These are phyloP conservation scores for Hemiprocne comata DNA, from an alignment of 2,113 vertebrate genomes.

Conservation along the genomic window DNA sequence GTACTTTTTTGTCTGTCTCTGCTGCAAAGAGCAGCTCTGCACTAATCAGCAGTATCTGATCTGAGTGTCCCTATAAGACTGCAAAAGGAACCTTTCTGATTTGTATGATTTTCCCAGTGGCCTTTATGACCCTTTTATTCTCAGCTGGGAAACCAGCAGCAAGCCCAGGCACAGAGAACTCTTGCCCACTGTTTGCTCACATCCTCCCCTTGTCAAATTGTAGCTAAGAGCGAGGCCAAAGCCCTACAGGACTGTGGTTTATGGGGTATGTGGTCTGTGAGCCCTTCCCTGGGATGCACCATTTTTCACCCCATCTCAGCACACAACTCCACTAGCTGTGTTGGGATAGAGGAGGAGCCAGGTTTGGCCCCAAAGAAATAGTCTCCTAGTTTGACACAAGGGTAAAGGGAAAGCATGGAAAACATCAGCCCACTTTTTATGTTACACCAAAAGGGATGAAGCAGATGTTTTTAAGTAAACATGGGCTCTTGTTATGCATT, in stretches of 20 bases:
- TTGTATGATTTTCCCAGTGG: neutral
- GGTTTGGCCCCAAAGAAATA: slow-evolving; percentile 1
- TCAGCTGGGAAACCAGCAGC: neutral
- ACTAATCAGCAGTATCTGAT: neutral
- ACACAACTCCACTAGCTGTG: neutral
- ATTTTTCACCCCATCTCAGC: neutral
- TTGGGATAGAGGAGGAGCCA: neutral
- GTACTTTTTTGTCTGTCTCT: neutral
- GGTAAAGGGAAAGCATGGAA: slow-evolving; percentile 68
- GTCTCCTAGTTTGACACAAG: slow-evolving; percentile 54
- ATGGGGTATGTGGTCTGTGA: rapidly evolving
- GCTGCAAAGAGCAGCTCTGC: neutral
- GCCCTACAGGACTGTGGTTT: neutral
- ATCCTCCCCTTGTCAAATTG: neutral
- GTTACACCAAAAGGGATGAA: slow-evolving; percentile 69
- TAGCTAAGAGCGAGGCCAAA: neutral
- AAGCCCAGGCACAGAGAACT: neutral
- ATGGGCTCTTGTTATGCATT: slow-evolving; percentile 68
- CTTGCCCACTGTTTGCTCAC: neutral
- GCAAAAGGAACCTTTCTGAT: neutral
- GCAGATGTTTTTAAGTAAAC: slow-evolving; percentile 85
- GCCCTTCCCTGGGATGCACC: neutral
- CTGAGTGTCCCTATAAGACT: neutral
- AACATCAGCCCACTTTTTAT: slow-evolving; percentile 73
- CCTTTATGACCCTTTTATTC: neutral